Conservation (phyloP, 2,113 vertebrate species). For the Hemichromis elongatus region DNA sequence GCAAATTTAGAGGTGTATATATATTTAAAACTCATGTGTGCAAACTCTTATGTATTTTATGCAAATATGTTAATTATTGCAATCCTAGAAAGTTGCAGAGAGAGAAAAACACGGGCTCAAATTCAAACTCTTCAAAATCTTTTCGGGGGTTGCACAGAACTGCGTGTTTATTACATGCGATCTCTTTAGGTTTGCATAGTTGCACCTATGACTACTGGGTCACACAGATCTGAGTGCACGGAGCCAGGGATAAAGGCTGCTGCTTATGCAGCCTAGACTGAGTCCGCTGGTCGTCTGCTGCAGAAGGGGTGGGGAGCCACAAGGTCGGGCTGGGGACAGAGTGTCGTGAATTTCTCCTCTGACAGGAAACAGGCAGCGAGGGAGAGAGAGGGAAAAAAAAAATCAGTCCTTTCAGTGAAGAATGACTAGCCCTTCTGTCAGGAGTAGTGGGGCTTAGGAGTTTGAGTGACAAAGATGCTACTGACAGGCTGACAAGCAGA, state of each 20-base stretch:
- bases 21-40: background rate
- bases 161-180: background rate
- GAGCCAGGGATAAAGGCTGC: conserved; percentile 13
- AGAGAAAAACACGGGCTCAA: background rate
- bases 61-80: background rate
- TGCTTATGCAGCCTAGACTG: conserved; percentile 21
- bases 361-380: conserved; percentile 58
- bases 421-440: conserved; percentile 70
- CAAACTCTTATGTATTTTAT: background rate
- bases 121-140: background rate
- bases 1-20: background rate
- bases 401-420: conserved; percentile 53
- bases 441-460: conserved; percentile 42
- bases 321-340: conserved; percentile 65
- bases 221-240: background rate
- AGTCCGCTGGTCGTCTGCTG: background rate
- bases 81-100: background rate
- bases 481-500: conserved; percentile 57
- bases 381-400: background rate
- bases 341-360: conserved; percentile 45
- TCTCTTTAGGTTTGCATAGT: conserved; percentile 6
- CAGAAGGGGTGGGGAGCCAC: background rate
- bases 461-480: conserved; percentile 71
- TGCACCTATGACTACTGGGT: background rate
- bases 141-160: background rate